phyloP scores from a whole-genome alignment of 2,113 vertebrate species.

The Amphilophus citrinellus region DNA sequence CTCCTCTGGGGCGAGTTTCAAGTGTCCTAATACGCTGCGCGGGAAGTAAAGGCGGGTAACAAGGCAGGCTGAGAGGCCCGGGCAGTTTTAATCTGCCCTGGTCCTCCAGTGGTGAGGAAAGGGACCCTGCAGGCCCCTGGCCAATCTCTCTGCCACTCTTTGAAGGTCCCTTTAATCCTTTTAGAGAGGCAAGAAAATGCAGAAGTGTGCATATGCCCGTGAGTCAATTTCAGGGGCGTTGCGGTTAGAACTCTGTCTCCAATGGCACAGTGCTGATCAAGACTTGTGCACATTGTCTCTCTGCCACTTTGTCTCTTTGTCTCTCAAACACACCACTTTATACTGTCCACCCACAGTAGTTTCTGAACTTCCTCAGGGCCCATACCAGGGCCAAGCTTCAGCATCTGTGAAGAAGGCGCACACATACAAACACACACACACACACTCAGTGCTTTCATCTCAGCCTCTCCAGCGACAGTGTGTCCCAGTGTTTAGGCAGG shows the following conservation, averaged over 20 bases:
- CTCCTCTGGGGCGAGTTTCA: constrained; percentile 34
- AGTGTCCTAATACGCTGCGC: constrained; percentile 53
- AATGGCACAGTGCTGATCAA: constrained; percentile 30
- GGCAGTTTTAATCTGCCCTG: constrained; percentile 77
- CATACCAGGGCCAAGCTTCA: constrained; percentile 57
- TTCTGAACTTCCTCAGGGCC: constrained; percentile 49
- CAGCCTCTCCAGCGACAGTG: constrained; percentile 51
- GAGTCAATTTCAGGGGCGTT: constrained; percentile 10
- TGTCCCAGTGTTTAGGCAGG: constrained; percentile 68
- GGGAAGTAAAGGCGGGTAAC: constrained; percentile 45
- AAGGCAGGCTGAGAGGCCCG: constrained; percentile 43
- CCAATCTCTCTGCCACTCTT: constrained; percentile 74
- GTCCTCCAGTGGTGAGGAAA: constrained; percentile 63
- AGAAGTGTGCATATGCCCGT: constrained; percentile 44
- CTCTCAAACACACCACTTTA: constrained; percentile 28
- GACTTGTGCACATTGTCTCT: constrained; percentile 30
- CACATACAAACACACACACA: not conserved
- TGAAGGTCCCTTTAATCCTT: constrained; percentile 82
- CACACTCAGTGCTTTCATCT: constrained; percentile 72
- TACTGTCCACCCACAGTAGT: constrained; percentile 50
- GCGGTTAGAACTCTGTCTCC: constrained; percentile 35
- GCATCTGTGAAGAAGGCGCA: constrained; percentile 51
- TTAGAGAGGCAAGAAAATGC: constrained; percentile 66
- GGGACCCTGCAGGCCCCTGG: constrained; percentile 67
- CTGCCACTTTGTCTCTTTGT: constrained; percentile 19